Evolutionary conservation across 2,888 invertebrate species (phyloP).

Genomic region (Ormyrus pomaceus): DNA sequence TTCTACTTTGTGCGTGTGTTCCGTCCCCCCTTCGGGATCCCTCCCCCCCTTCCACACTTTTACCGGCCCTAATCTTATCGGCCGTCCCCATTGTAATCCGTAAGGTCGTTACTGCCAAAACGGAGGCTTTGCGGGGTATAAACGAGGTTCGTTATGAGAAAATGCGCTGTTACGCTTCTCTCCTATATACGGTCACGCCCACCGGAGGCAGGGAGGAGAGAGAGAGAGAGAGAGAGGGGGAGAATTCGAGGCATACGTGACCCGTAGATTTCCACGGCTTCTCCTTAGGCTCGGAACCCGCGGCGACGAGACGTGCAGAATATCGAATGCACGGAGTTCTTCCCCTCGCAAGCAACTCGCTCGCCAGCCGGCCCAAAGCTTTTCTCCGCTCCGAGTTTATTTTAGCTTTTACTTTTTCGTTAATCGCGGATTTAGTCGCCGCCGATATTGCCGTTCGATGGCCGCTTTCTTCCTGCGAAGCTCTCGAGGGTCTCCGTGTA

Average conservation of each 20-base stretch:
- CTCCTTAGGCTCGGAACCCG: slow-evolving; percentile 12
- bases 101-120: slow-evolving; percentile 48
- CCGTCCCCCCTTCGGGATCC: not conserved
- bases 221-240: slow-evolving; percentile 1
- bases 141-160: slow-evolving; percentile 51
- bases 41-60: slow-evolving; percentile 2
- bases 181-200: slow-evolving; percentile 16
- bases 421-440: slow-evolving; percentile 2
- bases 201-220: not conserved
- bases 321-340: slow-evolving; percentile 24
- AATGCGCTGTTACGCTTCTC: slow-evolving; percentile 24
- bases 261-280: slow-evolving; percentile 25
- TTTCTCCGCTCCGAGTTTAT: not conserved
- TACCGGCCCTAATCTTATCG: slow-evolving; percentile 44
- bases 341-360: not conserved
- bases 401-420: not conserved
- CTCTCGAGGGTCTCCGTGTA: no score
- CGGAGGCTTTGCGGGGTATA: slow-evolving; percentile 42
- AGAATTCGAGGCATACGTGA: slow-evolving; percentile 48
- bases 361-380: not conserved
- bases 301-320: slow-evolving; percentile 26
- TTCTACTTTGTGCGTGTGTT: slow-evolving; percentile 2
- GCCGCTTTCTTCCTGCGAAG: no score
- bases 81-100: slow-evolving; percentile 39
- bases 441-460: not conserved